phyloP scores from a whole-genome alignment of 2,888 invertebrate genomes.

The Lathronympha strigana region DNA sequence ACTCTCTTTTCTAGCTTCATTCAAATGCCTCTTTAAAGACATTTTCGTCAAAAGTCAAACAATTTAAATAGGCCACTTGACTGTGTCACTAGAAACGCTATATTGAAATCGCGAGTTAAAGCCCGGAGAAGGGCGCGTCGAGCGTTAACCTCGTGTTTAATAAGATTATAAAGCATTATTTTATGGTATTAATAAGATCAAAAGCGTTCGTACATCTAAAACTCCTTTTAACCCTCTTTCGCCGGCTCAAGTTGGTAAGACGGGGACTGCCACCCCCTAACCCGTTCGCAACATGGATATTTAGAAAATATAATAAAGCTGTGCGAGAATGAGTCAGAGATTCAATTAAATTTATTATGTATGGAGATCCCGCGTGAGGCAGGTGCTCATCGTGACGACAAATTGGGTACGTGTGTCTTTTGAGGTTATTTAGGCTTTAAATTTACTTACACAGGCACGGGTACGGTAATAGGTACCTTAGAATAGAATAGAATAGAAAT shows the following conservation, averaged over 20 bases:
- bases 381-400: slow-evolving; percentile 75
- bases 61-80: slow-evolving; percentile 48
- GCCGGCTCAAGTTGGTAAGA: slow-evolving; percentile 78
- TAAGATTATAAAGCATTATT: slow-evolving; percentile 91
- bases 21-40: slow-evolving; percentile 15
- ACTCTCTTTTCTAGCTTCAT: background rate
- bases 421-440: slow-evolving; percentile 54
- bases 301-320: slow-evolving; percentile 80
- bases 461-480: slow-evolving; percentile 1
- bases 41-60: slow-evolving; percentile 42
- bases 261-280: slow-evolving; percentile 72
- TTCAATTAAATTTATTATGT: slow-evolving; percentile 84
- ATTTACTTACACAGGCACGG: slow-evolving; percentile 35
- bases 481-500: too few species aligned
- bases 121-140: slow-evolving; percentile 68
- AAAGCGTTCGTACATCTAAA: slow-evolving; percentile 87
- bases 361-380: slow-evolving; percentile 79
- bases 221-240: slow-evolving; percentile 85
- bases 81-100: slow-evolving; percentile 59
- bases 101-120: slow-evolving; percentile 74
- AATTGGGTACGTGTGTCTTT: slow-evolving; percentile 66
- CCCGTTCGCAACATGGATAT: slow-evolving; percentile 76
- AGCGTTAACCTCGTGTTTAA: slow-evolving; percentile 89
- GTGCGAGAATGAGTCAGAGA: slow-evolving; percentile 77
- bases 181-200: slow-evolving; percentile 90